Conservation (phyloP, 2,797 vertebrate species). For the Clarias fuscus region DNA sequence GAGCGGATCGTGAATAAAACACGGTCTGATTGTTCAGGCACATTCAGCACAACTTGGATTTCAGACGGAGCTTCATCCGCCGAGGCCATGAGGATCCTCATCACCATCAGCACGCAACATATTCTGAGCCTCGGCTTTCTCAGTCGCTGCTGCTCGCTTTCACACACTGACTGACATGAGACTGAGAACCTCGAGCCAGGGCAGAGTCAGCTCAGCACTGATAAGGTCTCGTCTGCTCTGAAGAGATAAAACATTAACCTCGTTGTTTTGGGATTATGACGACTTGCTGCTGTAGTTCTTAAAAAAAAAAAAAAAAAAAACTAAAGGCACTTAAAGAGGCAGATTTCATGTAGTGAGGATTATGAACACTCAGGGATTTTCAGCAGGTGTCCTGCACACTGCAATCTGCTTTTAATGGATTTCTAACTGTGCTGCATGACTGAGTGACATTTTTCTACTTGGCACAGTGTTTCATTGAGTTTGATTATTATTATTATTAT, state of each 20-base stretch:
- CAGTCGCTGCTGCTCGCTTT: conserved; percentile 20
- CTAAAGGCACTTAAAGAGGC: background rate
- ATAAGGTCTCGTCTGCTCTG: conserved; percentile 15
- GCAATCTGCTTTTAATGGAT: background rate
- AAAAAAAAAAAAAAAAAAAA: background rate
- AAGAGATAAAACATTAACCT: conserved; percentile 33
- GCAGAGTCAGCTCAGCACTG: conserved; percentile 4
- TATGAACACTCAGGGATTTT: conserved; percentile 12
- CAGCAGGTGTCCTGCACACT: background rate
- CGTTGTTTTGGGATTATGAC: background rate
- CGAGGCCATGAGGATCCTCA: conserved; percentile 22
- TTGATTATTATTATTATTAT: background rate
- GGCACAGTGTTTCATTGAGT: background rate
- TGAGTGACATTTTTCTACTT: background rate
- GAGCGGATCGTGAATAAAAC: conserved; percentile 43
- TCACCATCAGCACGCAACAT: background rate
- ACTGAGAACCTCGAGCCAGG: conserved; percentile 10
- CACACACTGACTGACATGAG: conserved; percentile 10
- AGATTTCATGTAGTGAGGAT: background rate
- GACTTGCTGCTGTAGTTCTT: background rate
- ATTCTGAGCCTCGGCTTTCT: background rate
- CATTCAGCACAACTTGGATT: conserved; percentile 67
- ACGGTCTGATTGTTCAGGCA: background rate
- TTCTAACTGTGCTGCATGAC: background rate
- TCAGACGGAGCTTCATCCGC: conserved; percentile 17